Evolutionary conservation across 2,797 vertebrate species (phyloP), one percentile per base, ranked within the genome.

Genomic region (Pipistrellus nathusii): DNA sequence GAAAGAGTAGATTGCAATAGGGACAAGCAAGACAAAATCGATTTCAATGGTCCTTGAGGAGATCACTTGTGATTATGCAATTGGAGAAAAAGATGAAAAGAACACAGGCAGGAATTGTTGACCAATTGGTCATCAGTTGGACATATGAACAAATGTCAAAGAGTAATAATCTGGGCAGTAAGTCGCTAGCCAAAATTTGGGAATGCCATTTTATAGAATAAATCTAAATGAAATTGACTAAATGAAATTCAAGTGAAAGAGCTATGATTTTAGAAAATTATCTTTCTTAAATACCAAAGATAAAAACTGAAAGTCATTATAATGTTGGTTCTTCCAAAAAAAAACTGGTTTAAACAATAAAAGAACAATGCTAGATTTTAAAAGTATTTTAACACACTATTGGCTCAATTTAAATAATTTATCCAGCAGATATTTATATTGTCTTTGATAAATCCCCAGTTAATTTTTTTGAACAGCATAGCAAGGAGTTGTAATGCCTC

Each of bases 341-440:
- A 44, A 86, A 85, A 85, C 9, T 87, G 5, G 4, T 23, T 83
- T 94, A 76, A 80, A 81, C 3, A 62, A 51, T 68, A 17, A 48
- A 20, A 59, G n/a, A 27, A 35, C 21, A 62, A 11, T 30, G 8
- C 21, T 15, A 5, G 6, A 53, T 59, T 83, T 71, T 85, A 11
- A 75, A 90, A 82, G 35, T 23, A 59, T 93, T 82, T 85, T 77
- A 82, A 62, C 32, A 85, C 8, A 4, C n/a, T 83, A 23, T 27
- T 77, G 68, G 41, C 30, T 73, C 59, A 53, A 57, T 89, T 71
- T 82, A 62, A 91, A 76, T 85, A 10, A 72, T 76, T 69, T 94
- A 66, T 23, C 25, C 59, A 55, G 44, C 3, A 87, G 32, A 66
- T 88, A 78, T 68, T 83, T 20, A 48, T 48, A 46, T 11, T 57